Conservation (phyloP, 2,888 invertebrate genomes). For the Chrysolina americana region DNA sequence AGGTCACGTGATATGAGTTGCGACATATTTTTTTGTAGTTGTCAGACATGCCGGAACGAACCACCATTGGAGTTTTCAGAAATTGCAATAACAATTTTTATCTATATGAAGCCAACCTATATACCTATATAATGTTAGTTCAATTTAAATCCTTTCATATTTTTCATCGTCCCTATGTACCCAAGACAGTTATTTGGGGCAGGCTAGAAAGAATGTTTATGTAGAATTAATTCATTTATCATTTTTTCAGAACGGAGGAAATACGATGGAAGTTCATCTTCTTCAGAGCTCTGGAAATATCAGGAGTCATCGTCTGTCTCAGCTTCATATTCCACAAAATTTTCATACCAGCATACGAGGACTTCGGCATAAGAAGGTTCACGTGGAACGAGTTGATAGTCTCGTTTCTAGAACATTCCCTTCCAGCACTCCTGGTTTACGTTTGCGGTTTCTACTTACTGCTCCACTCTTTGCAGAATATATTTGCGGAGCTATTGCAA, state of each 20-base stretch:
- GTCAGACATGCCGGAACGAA: no score
- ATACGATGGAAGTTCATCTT: slow-evolving; percentile 84
- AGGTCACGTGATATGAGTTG: no score
- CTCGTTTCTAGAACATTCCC: slow-evolving; percentile 80
- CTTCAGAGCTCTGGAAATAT: slow-evolving; percentile 81
- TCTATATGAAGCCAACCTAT: no score
- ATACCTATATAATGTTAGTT: no score
- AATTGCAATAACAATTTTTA: no score
- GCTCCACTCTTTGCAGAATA: slow-evolving; percentile 93
- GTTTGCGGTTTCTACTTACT: slow-evolving; percentile 81
- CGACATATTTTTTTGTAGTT: no score
- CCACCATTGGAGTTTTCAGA: no score
- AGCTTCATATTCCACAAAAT: slow-evolving; percentile 87
- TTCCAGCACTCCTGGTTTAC: slow-evolving; percentile 79
- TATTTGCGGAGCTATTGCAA: slow-evolving; percentile 88
- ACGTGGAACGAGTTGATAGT: slow-evolving; percentile 72
- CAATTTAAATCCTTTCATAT: no score
- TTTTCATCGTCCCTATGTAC: no score
- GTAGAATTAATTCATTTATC: no score
- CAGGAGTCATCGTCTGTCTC: slow-evolving; percentile 84
- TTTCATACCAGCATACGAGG: slow-evolving; percentile 78
- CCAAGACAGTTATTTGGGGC: no score
- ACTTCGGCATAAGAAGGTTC: slow-evolving; percentile 72
- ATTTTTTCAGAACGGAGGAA: slow-evolving; percentile 75
- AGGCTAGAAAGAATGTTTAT: no score